Conservation (phyloP, 2,113 vertebrate genomes). For the Siphamia tubifer region DNA sequence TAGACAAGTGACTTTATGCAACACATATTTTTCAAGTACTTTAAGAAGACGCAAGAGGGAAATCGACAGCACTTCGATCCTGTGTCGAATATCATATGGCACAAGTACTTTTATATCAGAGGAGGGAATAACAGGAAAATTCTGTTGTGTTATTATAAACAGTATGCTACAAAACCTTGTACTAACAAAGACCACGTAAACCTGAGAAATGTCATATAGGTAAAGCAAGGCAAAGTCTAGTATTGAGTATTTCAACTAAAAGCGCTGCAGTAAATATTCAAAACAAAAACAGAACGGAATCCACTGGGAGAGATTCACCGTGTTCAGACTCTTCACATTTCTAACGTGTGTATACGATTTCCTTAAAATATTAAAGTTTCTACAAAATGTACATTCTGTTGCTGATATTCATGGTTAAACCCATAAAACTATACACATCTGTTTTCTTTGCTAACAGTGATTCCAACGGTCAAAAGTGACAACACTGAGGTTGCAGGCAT, state of each 20-base stretch:
- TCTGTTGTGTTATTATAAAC: conserved; percentile 63
- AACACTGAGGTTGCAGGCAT: conserved; percentile 27
- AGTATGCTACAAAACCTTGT: conserved; percentile 74
- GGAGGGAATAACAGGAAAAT: conserved; percentile 19
- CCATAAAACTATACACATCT: conserved; percentile 78
- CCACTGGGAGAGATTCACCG: conserved; percentile 55
- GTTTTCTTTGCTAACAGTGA: conserved; percentile 76
- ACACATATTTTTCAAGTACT: conserved; percentile 72
- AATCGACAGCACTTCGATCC: conserved; percentile 50
- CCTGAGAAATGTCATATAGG: conserved; percentile 82
- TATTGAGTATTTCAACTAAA: conserved; percentile 76
- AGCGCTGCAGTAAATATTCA: conserved; percentile 72
- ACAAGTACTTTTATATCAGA: conserved; percentile 45
- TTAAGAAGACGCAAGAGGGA: conserved; percentile 49
- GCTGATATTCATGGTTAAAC: conserved; percentile 85
- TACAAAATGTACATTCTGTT: conserved; percentile 88
- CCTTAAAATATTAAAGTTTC: conserved; percentile 82
- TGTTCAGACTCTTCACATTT: conserved; percentile 58
- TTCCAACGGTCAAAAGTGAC: conserved; percentile 49
- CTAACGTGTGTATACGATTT: conserved; percentile 79
- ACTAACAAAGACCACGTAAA: conserved; percentile 77
- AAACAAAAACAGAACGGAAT: conserved; percentile 83
- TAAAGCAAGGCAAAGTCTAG: conserved; percentile 81
- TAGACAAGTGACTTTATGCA: conserved; percentile 53
- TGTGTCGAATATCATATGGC: conserved; percentile 68